Evolutionary conservation across 2,797 vertebrate genomes (phyloP), one percentile per base, ranked within the genome.

Genomic region (Pristis pectinata): DNA sequence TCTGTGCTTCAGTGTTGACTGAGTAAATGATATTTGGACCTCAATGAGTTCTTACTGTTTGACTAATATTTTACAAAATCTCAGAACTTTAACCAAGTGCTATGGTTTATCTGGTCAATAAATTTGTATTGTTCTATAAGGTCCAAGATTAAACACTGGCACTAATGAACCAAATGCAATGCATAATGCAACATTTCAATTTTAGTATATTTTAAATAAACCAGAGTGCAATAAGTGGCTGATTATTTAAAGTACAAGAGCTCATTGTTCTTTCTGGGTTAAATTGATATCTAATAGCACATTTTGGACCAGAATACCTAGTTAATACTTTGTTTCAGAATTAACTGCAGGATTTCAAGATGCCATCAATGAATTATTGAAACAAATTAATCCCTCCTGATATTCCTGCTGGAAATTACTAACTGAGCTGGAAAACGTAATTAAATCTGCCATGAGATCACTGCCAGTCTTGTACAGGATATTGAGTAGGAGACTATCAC

Each of bases 181-280:
- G 6, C 30, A 59, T 59, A 34, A 59, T 49, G 53, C 53, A 59
- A 6, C 49, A 87, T 17, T 53, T 59, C 34, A 27, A 87, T 87
- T 56, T 22, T 34, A 19, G 83, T 59, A 59, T 30, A n/a, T 59
- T 87, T 56, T 22, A 64, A 53, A 56, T 56, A 4, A 85, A 85
- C 80, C 80, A 83, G 49, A 83, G 3, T 53, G 83, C 22, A 83
- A 27, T 53, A 10, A 27, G 24, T 22, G 70, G 3, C 19, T 72
- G 34, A 37, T 77, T 41, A 79, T 37, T 44, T 44, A 24, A 19
- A 1, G 41, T 79, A 19, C 17, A 17, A 79, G 77, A 64, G 87
- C 27, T 74, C 70, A 74, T 49, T 5, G 70, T 91, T 64, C 87
- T 91, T 91, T 37, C 37, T 91, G 59, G 87, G 59, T 91, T 91